phyloP scores from a whole-genome alignment of 2,888 invertebrate genomes.

The Myopa tessellatipennis region DNA sequence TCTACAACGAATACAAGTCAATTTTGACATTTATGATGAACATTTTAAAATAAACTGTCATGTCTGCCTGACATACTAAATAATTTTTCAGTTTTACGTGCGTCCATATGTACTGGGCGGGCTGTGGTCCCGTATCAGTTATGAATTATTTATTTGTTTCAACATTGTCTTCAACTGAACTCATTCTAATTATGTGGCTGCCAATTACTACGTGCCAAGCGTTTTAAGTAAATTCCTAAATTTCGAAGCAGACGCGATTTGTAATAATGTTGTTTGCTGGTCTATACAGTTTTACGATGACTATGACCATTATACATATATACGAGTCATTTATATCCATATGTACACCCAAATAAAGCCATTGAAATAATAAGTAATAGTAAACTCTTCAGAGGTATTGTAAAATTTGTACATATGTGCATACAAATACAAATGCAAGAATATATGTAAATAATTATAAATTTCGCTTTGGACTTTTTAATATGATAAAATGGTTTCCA shows the following conservation, averaged over 20 bases:
- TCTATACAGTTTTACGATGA: slow-evolving; percentile 45
- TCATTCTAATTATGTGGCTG: slow-evolving; percentile 59
- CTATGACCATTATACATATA: slow-evolving; percentile 64
- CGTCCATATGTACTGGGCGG: slow-evolving; percentile 33
- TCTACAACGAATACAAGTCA: slow-evolving; percentile 57
- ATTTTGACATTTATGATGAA: slow-evolving; percentile 61
- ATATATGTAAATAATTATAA: too few species aligned
- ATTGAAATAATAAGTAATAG: too few species aligned
- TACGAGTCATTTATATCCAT: not conserved
- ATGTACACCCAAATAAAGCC: not conserved
- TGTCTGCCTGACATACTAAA: slow-evolving; percentile 58
- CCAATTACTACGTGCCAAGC: slow-evolving; percentile 27
- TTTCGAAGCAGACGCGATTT: slow-evolving; percentile 56
- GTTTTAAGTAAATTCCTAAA: slow-evolving; percentile 46
- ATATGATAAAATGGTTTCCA: too few species aligned
- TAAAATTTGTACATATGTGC: too few species aligned
- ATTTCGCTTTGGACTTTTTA: too few species aligned
- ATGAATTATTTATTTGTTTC: slow-evolving; percentile 34
- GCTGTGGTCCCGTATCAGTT: slow-evolving; percentile 22
- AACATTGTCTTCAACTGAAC: slow-evolving; percentile 47
- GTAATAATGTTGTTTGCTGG: slow-evolving; percentile 58
- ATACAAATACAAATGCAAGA: too few species aligned
- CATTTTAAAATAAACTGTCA: slow-evolving; percentile 59
- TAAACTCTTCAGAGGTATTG: too few species aligned
- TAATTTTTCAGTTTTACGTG: slow-evolving; percentile 54